A percentile compares a stretch with the other conserved stretches of the same genome.
These are phyloP conservation scores for Lepidocyrtinus sp. DNA, from an alignment of 2,888 invertebrate genomes.

Conservation along the genomic window DNA sequence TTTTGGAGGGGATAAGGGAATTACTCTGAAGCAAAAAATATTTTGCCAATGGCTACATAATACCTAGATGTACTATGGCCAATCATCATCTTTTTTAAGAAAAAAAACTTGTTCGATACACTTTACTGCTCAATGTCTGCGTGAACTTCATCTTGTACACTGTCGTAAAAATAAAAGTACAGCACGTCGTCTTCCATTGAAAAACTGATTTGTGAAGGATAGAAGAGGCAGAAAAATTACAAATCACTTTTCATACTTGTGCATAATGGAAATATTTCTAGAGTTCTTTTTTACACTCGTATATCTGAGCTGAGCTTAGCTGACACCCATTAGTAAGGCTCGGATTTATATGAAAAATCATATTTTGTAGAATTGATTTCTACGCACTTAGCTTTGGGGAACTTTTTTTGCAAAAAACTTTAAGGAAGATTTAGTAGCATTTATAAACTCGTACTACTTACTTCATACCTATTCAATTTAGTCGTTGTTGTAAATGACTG, in stretches of 20 bases:
- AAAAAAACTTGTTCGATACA: constrained; percentile 2
- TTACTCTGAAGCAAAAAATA: neutral
- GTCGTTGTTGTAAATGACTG: no score
- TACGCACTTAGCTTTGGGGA: no score
- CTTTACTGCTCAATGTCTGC: constrained; percentile 16
- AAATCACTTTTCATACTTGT: constrained; percentile 6
- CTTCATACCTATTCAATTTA: no score
- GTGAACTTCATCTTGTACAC: constrained; percentile 14
- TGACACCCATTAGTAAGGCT: no score
- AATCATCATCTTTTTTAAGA: neutral
- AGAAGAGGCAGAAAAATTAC: neutral
- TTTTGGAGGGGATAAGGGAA: neutral
- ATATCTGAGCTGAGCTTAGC: no score
- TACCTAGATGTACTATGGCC: neutral
- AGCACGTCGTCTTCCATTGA: constrained; percentile 15
- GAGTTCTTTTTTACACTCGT: no score
- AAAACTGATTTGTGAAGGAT: neutral
- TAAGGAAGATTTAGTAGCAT: no score
- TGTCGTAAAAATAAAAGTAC: constrained; percentile 1
- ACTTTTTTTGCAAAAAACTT: no score
- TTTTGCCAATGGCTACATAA: constrained; percentile 18
- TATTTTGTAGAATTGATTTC: no score
- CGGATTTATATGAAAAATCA: no score
- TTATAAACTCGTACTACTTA: no score
- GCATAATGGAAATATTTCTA: constrained; percentile 2